Percentiles rank a stretch among this genome's conserved stretches.
phyloP scores from a whole-genome alignment of 2,888 invertebrate species.

The Lingula anatina region DNA sequence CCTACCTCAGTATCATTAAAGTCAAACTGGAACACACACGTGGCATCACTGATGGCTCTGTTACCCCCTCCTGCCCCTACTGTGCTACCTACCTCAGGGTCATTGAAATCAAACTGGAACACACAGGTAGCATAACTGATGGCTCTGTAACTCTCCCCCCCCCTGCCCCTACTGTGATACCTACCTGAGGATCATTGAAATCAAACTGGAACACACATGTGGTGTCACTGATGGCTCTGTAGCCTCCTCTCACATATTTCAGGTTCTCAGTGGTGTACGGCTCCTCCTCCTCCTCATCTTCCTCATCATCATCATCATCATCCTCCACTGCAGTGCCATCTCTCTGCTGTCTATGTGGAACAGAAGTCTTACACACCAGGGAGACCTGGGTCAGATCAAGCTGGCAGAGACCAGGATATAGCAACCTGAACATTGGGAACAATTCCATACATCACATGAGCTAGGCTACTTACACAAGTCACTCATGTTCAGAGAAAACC shows the following conservation, averaged over 20 bases:
- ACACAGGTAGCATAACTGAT: constrained; percentile 58
- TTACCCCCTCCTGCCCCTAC: constrained; percentile 54
- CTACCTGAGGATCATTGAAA: constrained; percentile 58
- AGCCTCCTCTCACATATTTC: constrained; percentile 55
- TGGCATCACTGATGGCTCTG: constrained; percentile 60
- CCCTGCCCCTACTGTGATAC: too few species aligned
- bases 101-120: constrained; percentile 63
- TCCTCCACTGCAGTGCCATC: constrained; percentile 16
- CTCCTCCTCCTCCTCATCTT: constrained; percentile 53
- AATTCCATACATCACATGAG: background rate
- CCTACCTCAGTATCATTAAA: constrained; percentile 58
- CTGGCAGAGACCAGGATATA: constrained; percentile 23
- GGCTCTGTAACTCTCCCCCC: too few species aligned
- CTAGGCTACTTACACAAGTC: too few species aligned
- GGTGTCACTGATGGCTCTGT: constrained; percentile 60
- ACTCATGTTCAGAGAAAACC: too few species aligned
- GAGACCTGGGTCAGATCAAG: constrained; percentile 20
- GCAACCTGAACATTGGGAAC: constrained; percentile 13
- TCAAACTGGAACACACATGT: constrained; percentile 59
- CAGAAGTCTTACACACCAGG: constrained; percentile 20
- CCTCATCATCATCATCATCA: too few species aligned
- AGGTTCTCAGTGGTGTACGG: constrained; percentile 69
- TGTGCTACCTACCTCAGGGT: constrained; percentile 39
- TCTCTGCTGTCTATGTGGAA: too few species aligned
- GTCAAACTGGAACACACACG: constrained; percentile 59